Base-by-base conservation (phyloP, 1,140 invertebrate species). In the Kradibia gibbosae region DNA sequence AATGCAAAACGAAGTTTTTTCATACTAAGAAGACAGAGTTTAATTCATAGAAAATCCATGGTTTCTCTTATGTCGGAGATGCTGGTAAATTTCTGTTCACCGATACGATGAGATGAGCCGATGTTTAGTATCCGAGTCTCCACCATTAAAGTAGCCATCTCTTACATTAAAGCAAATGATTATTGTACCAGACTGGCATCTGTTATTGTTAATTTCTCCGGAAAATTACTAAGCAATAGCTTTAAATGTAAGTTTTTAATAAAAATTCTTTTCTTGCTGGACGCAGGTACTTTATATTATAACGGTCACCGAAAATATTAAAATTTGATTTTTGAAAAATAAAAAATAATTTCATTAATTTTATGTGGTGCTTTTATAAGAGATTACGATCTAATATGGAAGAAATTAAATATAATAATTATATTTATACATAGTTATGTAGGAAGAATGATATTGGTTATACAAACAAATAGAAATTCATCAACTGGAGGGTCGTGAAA, bases 21-120 rank as follows among this genome's bases (percentile, higher is more conserved):
- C n/a, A n/a, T n/a, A n/a, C n/a, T n/a, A 28, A 15, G 34, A 28
- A 1, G 78, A 57, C 22, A 71, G 34, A 65, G 50, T 80, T 80
- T 60, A n/a, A 80, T 80, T 80, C 78, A 60, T 60, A 60, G 70
- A 73, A 80, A 72, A 17, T 48, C 48, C 22, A 65, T 22, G 39
- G 71, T 1, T 7, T 22, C 42, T 50, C 39, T 39, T 31, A 25
- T 42, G 50, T 28, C 48, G 7, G 1, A 34, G 39, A 42, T 62
- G 13, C 11, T 42, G 34, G 42, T 42, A 45, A 57, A 53, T 71
- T 70, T 65, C 48, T 39, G 53, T 75, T 48, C 17, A 22, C 55
- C 3, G 20, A 60, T 39, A 25, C 74, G 55, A 48, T 10, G 55
- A n/a, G 22, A 78, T 48, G 36, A 78, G 28, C 39, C 42, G 50